Percentiles rank a stretch among this genome's conserved stretches.
These are phyloP conservation scores for Pectinophora gossypiella DNA, from an alignment of 1,140 invertebrate genomes.

Conservation along the genomic window DNA sequence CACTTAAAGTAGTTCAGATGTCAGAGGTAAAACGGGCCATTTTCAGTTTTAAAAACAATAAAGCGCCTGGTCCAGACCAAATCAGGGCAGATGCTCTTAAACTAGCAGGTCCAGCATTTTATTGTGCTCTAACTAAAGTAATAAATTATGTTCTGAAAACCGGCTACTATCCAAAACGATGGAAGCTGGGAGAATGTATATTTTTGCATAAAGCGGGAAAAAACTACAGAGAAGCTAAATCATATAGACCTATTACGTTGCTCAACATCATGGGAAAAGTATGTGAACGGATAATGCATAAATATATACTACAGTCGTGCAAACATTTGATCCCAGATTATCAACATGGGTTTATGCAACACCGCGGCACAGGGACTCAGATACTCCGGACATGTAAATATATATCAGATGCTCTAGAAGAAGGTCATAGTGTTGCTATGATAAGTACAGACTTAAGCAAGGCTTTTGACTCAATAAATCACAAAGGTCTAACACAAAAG, in stretches of 20 bases:
- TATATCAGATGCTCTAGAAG: conserved; percentile 7
- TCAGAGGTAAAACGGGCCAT: conserved; percentile 1
- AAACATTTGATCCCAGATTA: background rate
- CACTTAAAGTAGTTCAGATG: background rate
- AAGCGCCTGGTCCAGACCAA: conserved; percentile 7
- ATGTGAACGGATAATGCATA: conserved; percentile 6
- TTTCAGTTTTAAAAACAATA: conserved; percentile 11
- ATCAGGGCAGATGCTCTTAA: conserved; percentile 9
- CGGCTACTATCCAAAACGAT: conserved; percentile 8
- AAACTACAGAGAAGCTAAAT: background rate
- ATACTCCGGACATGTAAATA: conserved; percentile 1
- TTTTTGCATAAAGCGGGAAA: conserved; percentile 10
- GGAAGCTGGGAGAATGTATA: conserved; percentile 12
- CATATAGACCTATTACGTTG: conserved; percentile 12
- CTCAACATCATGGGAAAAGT: conserved; percentile 13
- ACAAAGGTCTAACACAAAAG: conserved; percentile 6
- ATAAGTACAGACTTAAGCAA: conserved; percentile 7
- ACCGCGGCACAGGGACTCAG: conserved; percentile 8
- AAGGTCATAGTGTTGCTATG: conserved; percentile 9
- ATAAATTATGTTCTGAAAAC: conserved; percentile 3
- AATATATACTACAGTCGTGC: background rate
- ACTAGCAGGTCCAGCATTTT: conserved; percentile 3
- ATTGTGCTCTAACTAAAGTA: background rate
- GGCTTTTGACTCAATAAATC: conserved; percentile 11
- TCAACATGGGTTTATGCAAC: conserved; percentile 8